Percentiles rank a stretch among this genome's conserved stretches.
Evolutionary conservation across 2,113 vertebrate species (phyloP).

Genomic region (Chinchilla lanigera): DNA sequence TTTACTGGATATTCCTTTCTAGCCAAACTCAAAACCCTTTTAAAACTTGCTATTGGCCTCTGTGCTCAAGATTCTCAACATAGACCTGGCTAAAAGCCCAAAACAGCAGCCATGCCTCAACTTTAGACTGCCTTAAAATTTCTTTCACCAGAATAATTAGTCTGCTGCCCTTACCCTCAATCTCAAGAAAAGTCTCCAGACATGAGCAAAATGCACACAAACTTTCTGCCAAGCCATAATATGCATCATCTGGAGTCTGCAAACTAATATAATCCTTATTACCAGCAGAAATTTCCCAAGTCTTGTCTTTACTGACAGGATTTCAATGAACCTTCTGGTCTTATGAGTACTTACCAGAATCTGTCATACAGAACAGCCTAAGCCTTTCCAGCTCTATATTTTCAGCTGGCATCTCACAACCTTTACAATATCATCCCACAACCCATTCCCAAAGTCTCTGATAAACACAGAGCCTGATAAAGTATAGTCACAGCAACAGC

Average conservation of each 20-base stretch:
- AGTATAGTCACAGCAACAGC: not conserved
- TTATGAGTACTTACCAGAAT: not conserved
- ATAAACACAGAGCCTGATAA: not conserved
- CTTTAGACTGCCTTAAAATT: not conserved
- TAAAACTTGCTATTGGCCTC: not conserved
- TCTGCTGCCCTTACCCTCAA: not conserved
- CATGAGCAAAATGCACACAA: not conserved
- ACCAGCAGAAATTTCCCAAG: not conserved
- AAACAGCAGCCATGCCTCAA: not conserved
- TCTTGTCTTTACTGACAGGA: not conserved
- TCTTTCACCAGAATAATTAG: not conserved
- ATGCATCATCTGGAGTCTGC: not conserved
- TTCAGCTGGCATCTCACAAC: not conserved
- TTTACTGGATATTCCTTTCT: not conserved
- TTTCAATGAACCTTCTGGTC: not conserved
- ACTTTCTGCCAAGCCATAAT: not conserved
- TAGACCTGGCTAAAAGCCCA: not conserved
- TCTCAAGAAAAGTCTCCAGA: not conserved
- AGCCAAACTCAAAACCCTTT: not conserved
- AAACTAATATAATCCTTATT: not conserved
- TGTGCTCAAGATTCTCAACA: not conserved
- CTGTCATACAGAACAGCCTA: not conserved
- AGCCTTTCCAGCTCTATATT: not conserved
- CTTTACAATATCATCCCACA: not conserved
- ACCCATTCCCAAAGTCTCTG: not conserved